A percentile compares a stretch with the other conserved stretches of the same genome.
Conservation (phyloP, 2,797 vertebrate genomes). For the Zenarchopterus dispar region DNA sequence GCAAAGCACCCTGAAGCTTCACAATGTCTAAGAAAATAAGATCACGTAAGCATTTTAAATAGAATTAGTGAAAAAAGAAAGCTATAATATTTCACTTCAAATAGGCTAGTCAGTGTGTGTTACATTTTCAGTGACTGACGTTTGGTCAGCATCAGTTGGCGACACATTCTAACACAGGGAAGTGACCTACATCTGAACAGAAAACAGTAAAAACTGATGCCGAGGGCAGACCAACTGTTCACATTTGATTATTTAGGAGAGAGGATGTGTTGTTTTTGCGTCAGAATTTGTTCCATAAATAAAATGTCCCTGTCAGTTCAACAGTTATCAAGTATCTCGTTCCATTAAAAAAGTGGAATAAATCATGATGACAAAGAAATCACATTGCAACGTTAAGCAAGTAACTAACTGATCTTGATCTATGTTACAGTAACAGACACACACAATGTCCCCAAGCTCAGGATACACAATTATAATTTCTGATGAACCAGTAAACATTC, state of each 20-base stretch:
- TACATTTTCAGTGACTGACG: not conserved
- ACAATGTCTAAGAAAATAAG: slow-evolving; percentile 19
- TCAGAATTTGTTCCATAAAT: not conserved
- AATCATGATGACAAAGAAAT: not conserved
- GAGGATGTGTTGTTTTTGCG: slow-evolving; percentile 2
- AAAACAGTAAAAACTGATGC: slow-evolving; percentile 1
- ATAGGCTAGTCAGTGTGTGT: not conserved
- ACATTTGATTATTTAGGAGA: not conserved
- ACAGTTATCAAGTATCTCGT: too few species aligned
- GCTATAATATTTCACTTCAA: slow-evolving; percentile 2
- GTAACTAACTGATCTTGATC: too few species aligned
- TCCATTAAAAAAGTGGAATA: too few species aligned
- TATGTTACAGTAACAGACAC: too few species aligned
- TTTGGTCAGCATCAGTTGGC: not conserved
- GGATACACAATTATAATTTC: too few species aligned
- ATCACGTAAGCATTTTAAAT: slow-evolving; percentile 18
- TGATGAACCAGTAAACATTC: too few species aligned
- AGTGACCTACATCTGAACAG: slow-evolving; percentile 10
- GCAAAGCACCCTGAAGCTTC: slow-evolving; percentile 27
- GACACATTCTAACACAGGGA: not conserved
- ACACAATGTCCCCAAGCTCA: too few species aligned
- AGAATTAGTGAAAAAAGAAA: not conserved
- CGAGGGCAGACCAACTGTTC: not conserved
- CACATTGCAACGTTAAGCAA: not conserved
- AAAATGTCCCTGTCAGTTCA: not conserved